These are phyloP conservation scores for Craseonycteris thonglongyai DNA, from an alignment of 2,113 vertebrate genomes.

Conservation along the genomic window DNA sequence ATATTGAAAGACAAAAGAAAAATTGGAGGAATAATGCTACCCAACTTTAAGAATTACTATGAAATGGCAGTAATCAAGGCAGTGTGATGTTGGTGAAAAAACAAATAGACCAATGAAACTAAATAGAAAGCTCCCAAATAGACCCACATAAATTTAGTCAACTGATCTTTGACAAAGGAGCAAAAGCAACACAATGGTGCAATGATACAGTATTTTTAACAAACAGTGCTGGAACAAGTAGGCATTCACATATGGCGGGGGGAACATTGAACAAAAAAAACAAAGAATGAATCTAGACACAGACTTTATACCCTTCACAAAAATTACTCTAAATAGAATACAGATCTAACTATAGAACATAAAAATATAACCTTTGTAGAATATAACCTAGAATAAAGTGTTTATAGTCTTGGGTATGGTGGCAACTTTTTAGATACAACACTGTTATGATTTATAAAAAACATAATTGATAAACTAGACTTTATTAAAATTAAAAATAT, in stretches of 20 bases:
- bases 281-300: background rate
- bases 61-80: background rate
- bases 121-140: background rate
- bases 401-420: background rate
- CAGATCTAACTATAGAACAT: background rate
- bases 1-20: background rate
- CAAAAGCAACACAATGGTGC: background rate
- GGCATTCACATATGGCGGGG: background rate
- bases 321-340: background rate
- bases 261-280: background rate
- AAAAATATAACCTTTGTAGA: background rate
- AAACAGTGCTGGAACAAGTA: background rate
- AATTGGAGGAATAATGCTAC: background rate
- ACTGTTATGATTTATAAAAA: background rate
- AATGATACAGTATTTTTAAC: background rate
- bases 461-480: background rate
- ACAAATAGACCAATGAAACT: background rate
- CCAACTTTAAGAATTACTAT: background rate
- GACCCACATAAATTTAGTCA: background rate
- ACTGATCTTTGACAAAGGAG: background rate
- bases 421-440: background rate
- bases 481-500: background rate
- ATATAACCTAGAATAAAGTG: background rate
- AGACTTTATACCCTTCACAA: background rate
- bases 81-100: background rate